Base-by-base conservation (phyloP, 2,113 vertebrate species). In the Xenopus borealis region DNA sequence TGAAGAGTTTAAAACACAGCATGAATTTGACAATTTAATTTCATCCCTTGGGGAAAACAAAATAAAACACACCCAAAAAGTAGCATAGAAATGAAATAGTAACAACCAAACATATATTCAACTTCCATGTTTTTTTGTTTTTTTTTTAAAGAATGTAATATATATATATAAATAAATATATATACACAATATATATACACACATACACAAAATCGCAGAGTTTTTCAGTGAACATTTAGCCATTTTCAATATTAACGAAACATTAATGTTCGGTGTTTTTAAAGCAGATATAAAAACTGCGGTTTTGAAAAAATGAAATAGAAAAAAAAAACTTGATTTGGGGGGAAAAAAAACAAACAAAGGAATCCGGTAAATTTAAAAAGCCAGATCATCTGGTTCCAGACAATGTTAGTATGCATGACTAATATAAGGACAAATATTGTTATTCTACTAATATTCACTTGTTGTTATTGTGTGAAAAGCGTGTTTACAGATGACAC, bases 391-490 rank as follows among this genome's bases (percentile, higher is more conserved):
- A 86, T 89, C 82, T 13, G 79, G 87, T 83, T 86, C 84, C 88
- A 86, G 91, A 90, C 85, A 95, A 94, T 96, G 94, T 96, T 94
- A 94, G 94, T 92, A 94, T 95, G 97, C 96, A 95, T 98, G 95
- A 95, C 87, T 93, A 94, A 93, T 92, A 93, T 93, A 95, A 93
- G 86, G 87, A 93, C 92, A 75, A 76, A 76, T 62, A 92, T 90
- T 87, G 95, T 92, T 95, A 92, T 89, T 91, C 95, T 93, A 93
- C 94, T 96, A 94, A 95, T 94, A 95, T 69, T 94, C 93, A 94
- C 91, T 93, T 91, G 93, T 95, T 84, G 88, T 90, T 94, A 93
- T 94, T 92, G 94, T 95, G 93, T 94, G 90, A 93, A 92, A 92
- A 92, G 88, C 84, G 92, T 98, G 95, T 98, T 97, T 98, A 95